Evolutionary conservation across 2,888 invertebrate genomes (phyloP), one percentile per base, ranked within the genome.

Genomic region (Tolmerus cingulatus): DNA sequence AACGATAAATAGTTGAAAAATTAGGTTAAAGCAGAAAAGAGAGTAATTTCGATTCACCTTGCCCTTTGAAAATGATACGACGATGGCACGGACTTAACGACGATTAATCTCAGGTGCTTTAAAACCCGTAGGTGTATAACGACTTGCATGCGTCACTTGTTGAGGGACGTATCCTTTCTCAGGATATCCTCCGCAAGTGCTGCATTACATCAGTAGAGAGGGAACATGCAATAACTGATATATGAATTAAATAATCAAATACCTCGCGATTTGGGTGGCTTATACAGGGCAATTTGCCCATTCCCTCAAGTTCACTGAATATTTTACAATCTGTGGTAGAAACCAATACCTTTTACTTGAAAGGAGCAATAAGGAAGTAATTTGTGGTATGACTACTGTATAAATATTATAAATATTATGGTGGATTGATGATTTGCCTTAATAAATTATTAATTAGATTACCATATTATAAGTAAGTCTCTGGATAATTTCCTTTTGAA

Each of bases 11-110:
- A 66, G 66, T 66, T 66, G 8, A 82, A 82, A n/a, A 43, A 43
- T 78, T 40, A 27, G 37, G 37, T 34, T 16, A 40, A 9, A 57
- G 82, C n/a, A 27, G 74, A 79, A 82, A 82, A 82, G 57, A 82
- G 37, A 79, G 23, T 79, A 51, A 79, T 51, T 79, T 79, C 40
- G 37, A 82, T 82, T 82, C 82, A 66, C 66, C 82, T 82, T 82
- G 82, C 57, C 82, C 82, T 82, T 82, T 82, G 51, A n/a, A 82
- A 82, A 66, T 46, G 34, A 14, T 30, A 23, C 19, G 37, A 40
- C 34, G 37, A 66, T 82, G 57, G 66, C 40, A 82, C 8, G 57
- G 82, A 7, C 82, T 82, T 82, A 57, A 37, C 37, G 55, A 66
- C 82, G 57, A 40, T 57, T 57, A 82, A 66, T 82, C 57, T 57